Base-by-base conservation (phyloP, 2,113 vertebrate species). In the Halcyon senegalensis region DNA sequence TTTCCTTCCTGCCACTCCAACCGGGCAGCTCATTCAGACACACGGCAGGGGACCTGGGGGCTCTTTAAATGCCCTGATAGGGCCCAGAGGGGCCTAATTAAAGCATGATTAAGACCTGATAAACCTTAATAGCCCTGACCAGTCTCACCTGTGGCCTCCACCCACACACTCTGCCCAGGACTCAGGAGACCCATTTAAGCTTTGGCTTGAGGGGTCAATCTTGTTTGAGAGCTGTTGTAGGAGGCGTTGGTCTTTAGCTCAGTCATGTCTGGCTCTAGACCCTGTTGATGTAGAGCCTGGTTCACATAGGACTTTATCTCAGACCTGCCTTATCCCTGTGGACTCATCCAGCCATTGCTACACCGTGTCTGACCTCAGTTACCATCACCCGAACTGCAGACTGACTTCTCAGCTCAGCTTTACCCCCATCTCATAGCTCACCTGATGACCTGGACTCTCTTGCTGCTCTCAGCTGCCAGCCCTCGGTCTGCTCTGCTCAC, bases 241-340 rank as follows among this genome's bases (percentile, higher is more conserved):
- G 8, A 21, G 10, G 1, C 35, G 0, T 0, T 11, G 13, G 8
- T 15, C 2, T n/a, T 2, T 1, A 11, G 35, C 2, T 53, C 4
- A 31, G 59, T 14, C 64, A 4, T 46, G 13, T 4, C 11, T 46
- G 14, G 44, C 15, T 72, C 8, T 6, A 19, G 13, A 10, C 2
- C 3, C 7, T 30, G 27, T 11, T 35, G n/a, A 1, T 31, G 2
- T 2, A 0, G 19, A 63, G 25, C 10, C 10, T 13, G 6, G 11
- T 4, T 44, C 3, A 0, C 0, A 16, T 28, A 8, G 43, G 10
- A n/a, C 15, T 2, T 76, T 10, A 39, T 39, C 16, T 78, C 3
- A 35, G 12, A 10, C 20, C 11, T 53, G 21, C 21, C n/a, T 41
- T 2, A 21, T 44, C 3, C 5, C n/a, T 41, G 2, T 9, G 6